These are phyloP conservation scores for Syngnathoides biaculeatus DNA, from an alignment of 2,113 vertebrate species.

Conservation along the genomic window DNA sequence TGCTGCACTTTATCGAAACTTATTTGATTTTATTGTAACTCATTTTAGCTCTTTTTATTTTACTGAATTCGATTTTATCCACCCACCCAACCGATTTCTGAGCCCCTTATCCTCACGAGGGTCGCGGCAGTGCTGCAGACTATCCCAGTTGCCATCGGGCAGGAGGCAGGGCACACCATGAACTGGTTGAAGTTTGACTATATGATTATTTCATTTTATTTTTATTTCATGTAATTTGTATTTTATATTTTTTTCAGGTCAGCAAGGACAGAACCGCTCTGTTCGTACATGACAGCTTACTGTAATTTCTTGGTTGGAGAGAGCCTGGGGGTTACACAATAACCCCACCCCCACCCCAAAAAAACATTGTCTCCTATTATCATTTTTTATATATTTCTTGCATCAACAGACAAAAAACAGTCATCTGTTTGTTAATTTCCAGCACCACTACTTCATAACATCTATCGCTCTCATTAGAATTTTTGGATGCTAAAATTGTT, in stretches of 20 bases:
- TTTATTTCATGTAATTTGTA: conserved; percentile 6
- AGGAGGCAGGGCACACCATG: no score
- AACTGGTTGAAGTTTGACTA: no score
- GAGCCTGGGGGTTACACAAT: no score
- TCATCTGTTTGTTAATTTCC: background rate
- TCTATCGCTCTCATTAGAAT: background rate
- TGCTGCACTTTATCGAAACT: no score
- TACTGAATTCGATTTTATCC: background rate
- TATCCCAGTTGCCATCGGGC: no score
- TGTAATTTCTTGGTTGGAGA: background rate
- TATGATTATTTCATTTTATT: conserved; percentile 9
- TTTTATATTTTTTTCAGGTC: conserved; percentile 61
- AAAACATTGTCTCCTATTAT: background rate
- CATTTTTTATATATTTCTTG: background rate
- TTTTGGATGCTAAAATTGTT: no score
- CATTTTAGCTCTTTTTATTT: background rate
- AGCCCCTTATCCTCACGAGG: no score
- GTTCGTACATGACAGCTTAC: conserved; percentile 12
- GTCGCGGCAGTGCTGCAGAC: no score
- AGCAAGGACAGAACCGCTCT: conserved; percentile 73
- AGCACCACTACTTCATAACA: background rate
- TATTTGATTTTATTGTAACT: no score
- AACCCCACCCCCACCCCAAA: no score
- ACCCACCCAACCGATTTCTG: no score
- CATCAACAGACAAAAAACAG: background rate